A percentile compares a stretch with the other conserved stretches of the same genome.
Evolutionary conservation across 2,113 vertebrate genomes (phyloP).

Genomic region (Fulica atra): DNA sequence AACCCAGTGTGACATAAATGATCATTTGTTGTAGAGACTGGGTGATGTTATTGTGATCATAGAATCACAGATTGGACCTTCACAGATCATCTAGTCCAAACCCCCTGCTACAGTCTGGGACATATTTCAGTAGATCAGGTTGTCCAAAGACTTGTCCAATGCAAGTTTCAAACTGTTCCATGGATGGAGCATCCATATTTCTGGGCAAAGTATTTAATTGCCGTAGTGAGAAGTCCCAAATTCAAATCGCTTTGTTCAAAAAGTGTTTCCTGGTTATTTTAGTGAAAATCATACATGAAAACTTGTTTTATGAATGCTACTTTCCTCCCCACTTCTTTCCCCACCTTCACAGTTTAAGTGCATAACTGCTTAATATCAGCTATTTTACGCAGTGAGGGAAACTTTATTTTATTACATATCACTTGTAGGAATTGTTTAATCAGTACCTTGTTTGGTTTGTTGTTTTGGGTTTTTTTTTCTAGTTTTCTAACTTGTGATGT

Average conservation of each 20-base stretch:
- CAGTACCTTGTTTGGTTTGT: background rate
- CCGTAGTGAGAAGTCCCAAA: background rate
- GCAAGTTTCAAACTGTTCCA: rapidly evolving
- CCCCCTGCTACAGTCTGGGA: too few species aligned
- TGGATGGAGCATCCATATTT: background rate
- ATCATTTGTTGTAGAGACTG: background rate
- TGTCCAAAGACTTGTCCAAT: background rate
- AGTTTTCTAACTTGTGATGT: background rate
- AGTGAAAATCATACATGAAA: background rate
- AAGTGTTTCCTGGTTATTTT: background rate
- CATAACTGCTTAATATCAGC: background rate
- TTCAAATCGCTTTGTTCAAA: background rate
- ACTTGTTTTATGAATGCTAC: background rate
- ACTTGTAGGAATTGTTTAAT: background rate
- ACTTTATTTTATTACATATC: background rate
- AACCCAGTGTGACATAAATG: background rate
- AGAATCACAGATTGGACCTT: background rate
- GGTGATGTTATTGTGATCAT: background rate
- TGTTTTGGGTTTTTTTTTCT: background rate
- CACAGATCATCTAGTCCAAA: background rate
- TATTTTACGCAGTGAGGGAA: background rate
- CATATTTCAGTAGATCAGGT: background rate
- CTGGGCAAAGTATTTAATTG: background rate
- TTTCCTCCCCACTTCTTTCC: rapidly evolving
- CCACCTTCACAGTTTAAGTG: background rate